Conservation (phyloP, 2,113 vertebrate genomes). For the Anhinga rufa region DNA sequence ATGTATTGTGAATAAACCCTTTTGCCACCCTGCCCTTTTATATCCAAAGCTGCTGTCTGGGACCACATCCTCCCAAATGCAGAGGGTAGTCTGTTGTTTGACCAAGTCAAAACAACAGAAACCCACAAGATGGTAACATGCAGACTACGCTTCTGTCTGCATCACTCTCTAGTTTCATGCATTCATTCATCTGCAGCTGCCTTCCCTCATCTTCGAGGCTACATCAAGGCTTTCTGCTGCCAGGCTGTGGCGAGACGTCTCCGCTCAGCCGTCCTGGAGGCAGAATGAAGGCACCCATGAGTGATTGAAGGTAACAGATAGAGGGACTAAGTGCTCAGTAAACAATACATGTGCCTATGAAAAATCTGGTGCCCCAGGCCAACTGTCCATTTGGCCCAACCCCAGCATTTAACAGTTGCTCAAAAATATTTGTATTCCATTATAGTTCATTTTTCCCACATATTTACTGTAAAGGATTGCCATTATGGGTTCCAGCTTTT, state of each 20-base stretch:
- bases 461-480: not conserved
- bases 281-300: slow-evolving; percentile 8
- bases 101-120: not conserved
- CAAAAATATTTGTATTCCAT: slow-evolving; percentile 4
- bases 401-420: slow-evolving; percentile 37
- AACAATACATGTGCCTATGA: not conserved
- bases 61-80: not conserved
- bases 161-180: slow-evolving; percentile 24
- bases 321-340: slow-evolving; percentile 28
- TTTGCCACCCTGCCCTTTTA: not conserved
- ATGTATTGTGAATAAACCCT: not conserved
- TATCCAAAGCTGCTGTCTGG: not conserved
- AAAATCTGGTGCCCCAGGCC: not conserved
- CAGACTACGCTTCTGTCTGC: not conserved
- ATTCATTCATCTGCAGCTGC: slow-evolving; percentile 49
- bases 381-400: slow-evolving; percentile 42
- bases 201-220: not conserved
- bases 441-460: not conserved
- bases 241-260: not conserved
- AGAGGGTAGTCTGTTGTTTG: not conserved
- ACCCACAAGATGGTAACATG: not conserved
- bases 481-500: not conserved
- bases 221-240: slow-evolving; percentile 18
- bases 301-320: slow-evolving; percentile 62
- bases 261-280: not conserved